Conservation (phyloP, 2,797 vertebrate species). For the Austrolebias charrua region DNA sequence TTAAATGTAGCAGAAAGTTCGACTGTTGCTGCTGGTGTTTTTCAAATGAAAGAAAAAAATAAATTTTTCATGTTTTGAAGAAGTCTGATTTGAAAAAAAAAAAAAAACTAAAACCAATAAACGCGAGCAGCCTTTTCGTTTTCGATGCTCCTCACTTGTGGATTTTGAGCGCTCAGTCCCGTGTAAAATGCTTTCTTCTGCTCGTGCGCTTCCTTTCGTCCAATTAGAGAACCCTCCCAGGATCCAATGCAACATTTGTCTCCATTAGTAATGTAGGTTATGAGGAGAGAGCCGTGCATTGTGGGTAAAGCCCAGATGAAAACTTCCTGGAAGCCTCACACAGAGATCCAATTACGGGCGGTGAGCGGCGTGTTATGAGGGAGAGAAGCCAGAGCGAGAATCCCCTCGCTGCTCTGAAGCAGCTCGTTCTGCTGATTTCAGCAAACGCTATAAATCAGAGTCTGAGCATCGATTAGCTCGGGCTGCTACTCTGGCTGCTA, state of each 20-base stretch:
- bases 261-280: slow-evolving; percentile 82
- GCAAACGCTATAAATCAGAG: slow-evolving; percentile 67
- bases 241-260: slow-evolving; percentile 79
- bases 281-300: slow-evolving; percentile 62
- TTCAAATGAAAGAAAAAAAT: not conserved
- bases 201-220: slow-evolving; percentile 51
- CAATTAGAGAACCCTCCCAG: slow-evolving; percentile 78
- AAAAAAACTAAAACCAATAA: not conserved
- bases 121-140: not conserved
- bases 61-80: not conserved
- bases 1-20: not conserved
- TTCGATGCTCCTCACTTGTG: slow-evolving; percentile 27
- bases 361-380: slow-evolving; percentile 29
- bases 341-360: slow-evolving; percentile 72
- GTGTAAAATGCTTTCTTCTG: slow-evolving; percentile 7
- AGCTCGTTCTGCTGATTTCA: slow-evolving; percentile 56
- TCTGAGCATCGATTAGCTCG: slow-evolving; percentile 55
- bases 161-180: slow-evolving; percentile 23
- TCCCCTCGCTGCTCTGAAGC: slow-evolving; percentile 25
- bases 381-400: slow-evolving; percentile 34
- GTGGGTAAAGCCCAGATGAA: slow-evolving; percentile 63
- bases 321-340: slow-evolving; percentile 62
- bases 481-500: slow-evolving; percentile 23
- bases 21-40: not conserved
- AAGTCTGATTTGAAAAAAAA: not conserved